Evolutionary conservation across 2,888 invertebrate species (phyloP), one percentile per base, ranked within the genome.

Genomic region (Aricia artaxerxes): DNA sequence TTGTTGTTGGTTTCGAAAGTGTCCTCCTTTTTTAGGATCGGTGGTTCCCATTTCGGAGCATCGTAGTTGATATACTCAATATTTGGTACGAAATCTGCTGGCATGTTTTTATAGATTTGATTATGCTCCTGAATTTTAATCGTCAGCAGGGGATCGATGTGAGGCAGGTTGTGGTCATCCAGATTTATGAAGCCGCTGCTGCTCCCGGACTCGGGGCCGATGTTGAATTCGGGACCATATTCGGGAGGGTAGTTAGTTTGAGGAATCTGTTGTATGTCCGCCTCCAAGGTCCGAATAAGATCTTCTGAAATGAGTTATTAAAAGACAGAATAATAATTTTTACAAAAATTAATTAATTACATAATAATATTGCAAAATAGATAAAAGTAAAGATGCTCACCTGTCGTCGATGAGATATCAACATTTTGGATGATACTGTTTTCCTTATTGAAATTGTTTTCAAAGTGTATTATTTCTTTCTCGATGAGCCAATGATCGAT

Each of bases 131-230:
- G 81, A 60, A 80, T 80, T 75, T 82, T 82, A 81, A 88, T 86
- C 78, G 92, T 90, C 81, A 93, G 91, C 24, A 85, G 85, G 9
- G 93, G 93, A 86, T 93, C 91, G 82, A 93, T 92, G 86, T 93
- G 93, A 1, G 92, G 91, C 80, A 93, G 84, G 79, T 85, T 85
- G 82, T 85, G 87, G 80, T 92, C 92, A 85, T 91, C 90, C 4
- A 89, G 85, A 84, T 88, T 86, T 64, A 89, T 85, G 82, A 86
- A 82, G 6, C 85, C 85, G 40, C 83, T 82, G 80, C 79, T 80
- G 80, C 79, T 75, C n/a, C 78, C 77, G 35, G 60, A 77, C 77
- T 79, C 79, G 31, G 79, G 79, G 31, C 82, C 83, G 80, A 81
- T 82, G 79, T 83, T 75, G 85, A 92, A 88, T 81, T 91, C 92